Evolutionary conservation across 2,113 vertebrate species (phyloP).

Genomic region (Anseranas semipalmata): DNA sequence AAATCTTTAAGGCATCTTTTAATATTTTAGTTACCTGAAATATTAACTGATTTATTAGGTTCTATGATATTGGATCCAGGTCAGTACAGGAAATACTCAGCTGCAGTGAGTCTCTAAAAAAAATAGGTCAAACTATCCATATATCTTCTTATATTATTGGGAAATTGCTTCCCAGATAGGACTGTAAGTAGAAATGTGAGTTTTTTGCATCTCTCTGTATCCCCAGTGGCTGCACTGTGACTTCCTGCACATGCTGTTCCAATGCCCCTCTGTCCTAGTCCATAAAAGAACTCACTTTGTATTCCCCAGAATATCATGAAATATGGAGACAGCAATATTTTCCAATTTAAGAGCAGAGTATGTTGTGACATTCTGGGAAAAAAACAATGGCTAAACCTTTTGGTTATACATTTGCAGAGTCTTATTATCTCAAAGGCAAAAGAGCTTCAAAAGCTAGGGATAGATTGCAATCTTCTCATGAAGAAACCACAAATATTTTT

Average conservation of each 20-base stretch:
- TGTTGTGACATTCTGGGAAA: background rate
- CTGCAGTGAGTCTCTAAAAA: slow-evolving; percentile 38
- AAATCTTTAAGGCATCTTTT: slow-evolving; percentile 69
- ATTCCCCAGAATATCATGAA: slow-evolving; percentile 13
- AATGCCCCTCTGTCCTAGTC: slow-evolving; percentile 2
- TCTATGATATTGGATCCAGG: slow-evolving; percentile 62
- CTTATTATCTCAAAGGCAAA: background rate
- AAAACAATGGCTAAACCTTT: background rate
- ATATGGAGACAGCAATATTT: background rate
- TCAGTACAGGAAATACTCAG: slow-evolving; percentile 66
- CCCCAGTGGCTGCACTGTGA: background rate
- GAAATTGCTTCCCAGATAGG: slow-evolving; percentile 64
- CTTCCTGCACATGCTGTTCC: slow-evolving; percentile 43
- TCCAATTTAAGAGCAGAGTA: background rate
- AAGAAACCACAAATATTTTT: background rate
- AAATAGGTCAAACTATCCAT: slow-evolving; percentile 44
- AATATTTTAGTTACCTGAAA: slow-evolving; percentile 69
- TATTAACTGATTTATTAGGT: slow-evolving; percentile 65
- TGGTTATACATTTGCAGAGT: background rate
- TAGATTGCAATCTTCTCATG: background rate
- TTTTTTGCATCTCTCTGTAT: background rate
- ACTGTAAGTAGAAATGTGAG: slow-evolving; percentile 22
- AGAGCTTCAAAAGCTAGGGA: background rate
- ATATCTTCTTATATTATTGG: slow-evolving; percentile 47
- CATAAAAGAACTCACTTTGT: background rate